Evolutionary conservation across 2,888 invertebrate genomes (phyloP), one percentile per base, ranked within the genome.

Genomic region (Ditula angustiorana): DNA sequence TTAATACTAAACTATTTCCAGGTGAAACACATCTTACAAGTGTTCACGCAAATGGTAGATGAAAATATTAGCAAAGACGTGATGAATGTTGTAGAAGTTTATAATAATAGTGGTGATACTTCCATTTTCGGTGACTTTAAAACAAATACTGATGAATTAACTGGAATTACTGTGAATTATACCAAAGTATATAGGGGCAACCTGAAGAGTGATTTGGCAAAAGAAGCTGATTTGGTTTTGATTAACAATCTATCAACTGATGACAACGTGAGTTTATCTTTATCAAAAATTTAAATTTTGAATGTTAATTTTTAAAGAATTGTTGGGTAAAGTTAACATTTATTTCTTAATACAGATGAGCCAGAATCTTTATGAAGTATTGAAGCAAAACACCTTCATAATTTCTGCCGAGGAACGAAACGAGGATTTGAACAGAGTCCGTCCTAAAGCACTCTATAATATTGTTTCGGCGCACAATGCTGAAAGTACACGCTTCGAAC

Each of bases 21-120:
- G 81, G 58, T 75, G 24, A 46, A 63, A 30, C 69, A 72, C 3
- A 70, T 73, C 1, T 13, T 79, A 2, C 67, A 72, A 56, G 55
- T 73, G 0, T 75, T 68, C 49, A 28, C 79, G 21, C 82, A 82
- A 80, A 76, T 79, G 10, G 72, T 80, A 7, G 70, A 73, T 30
- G 80, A 82, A 68, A 81, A 81, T 65, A 46, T 77, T 2, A 75
- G 73, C 35, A 78, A 74, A 61, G 65, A 69, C 1, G 26, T 58
- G 0, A 68, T 79, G 3, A 75, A 74, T 28, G 67, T 80, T 1
- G 24, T 75, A 0, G 75, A 80, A 64, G 55, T 79, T 16, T 16
- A 60, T 23, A 70, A 72, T 26, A 57, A 68, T 7, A 28, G 67
- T 4, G 58, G 67, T 10, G 64, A 59, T 5, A n/a, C 19, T 1